A percentile compares a stretch with the other conserved stretches of the same genome.
Conservation (phyloP, 1,140 invertebrate species). For the Cyclargus thomasi region DNA sequence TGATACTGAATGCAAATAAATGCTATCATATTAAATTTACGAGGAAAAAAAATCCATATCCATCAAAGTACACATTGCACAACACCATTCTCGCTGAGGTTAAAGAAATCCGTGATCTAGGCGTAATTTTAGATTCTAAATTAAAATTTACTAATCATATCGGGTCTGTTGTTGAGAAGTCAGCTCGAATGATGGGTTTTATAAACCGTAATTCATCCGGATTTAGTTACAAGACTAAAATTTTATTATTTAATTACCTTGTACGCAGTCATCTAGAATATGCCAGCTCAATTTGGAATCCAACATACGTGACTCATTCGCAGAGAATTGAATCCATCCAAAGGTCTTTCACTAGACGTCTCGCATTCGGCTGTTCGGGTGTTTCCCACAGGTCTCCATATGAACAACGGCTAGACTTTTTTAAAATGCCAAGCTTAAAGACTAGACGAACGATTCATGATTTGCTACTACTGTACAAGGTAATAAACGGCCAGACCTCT, state of each 20-base stretch:
- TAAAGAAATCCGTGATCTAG: neutral
- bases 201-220: neutral
- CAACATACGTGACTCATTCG: slow-evolving; percentile 5
- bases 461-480: slow-evolving; percentile 10
- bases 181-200: neutral
- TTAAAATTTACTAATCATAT: slow-evolving; percentile 4
- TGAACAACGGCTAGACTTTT: slow-evolving; percentile 19
- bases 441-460: neutral
- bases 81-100: too few species aligned
- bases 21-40: slow-evolving; percentile 13
- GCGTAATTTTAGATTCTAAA: neutral
- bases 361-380: neutral
- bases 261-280: slow-evolving; percentile 23
- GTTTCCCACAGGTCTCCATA: slow-evolving; percentile 22
- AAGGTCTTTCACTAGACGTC: slow-evolving; percentile 17
- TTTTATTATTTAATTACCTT: slow-evolving; percentile 19
- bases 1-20: neutral
- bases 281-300: slow-evolving; percentile 23
- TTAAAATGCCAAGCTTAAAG: slow-evolving; percentile 13
- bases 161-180: neutral
- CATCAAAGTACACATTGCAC: too few species aligned
- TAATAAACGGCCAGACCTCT: neutral
- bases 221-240: slow-evolving; percentile 15
- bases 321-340: slow-evolving; percentile 20
- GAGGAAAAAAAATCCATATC: slow-evolving; percentile 17